These are phyloP conservation scores for Drosophila equinoxialis DNA, from an alignment of 1,140 invertebrate genomes.

Conservation along the genomic window DNA sequence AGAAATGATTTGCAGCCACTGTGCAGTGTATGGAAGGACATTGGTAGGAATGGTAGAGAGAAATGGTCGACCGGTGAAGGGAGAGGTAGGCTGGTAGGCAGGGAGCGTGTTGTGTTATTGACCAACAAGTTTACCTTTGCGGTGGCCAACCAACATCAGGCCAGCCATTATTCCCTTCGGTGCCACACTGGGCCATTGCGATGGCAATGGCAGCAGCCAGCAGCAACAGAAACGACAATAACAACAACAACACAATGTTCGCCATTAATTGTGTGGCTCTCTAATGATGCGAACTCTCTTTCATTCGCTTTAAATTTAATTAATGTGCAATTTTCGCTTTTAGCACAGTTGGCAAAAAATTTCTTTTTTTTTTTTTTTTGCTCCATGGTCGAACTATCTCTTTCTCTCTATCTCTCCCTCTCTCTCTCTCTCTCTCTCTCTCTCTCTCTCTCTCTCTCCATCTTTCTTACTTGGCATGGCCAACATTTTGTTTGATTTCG, in stretches of 20 bases:
- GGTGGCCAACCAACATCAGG: constrained; percentile 33
- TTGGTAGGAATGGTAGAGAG: neutral
- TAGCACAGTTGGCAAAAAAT: constrained; percentile 54
- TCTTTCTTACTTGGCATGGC: neutral
- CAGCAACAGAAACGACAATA: neutral
- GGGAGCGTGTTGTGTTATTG: constrained; percentile 40
- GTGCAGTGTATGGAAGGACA: neutral
- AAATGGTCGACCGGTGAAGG: neutral
- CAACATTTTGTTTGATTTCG: constrained; percentile 28
- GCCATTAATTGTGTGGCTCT: constrained; percentile 67
- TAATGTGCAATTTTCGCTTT: constrained; percentile 73
- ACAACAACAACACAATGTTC: constrained; percentile 44
- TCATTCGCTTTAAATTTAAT: constrained; percentile 70
- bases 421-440: neutral
- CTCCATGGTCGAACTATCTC: neutral
- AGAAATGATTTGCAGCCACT: neutral
- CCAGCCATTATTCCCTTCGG: neutral
- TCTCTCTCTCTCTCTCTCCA: neutral
- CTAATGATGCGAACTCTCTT: constrained; percentile 70
- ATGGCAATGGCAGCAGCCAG: neutral
- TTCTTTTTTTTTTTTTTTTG: constrained; percentile 22
- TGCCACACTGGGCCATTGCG: neutral
- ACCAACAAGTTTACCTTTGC: constrained; percentile 69
- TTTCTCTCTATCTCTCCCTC: neutral
- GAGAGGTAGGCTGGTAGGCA: neutral